Evolutionary conservation across 2,888 invertebrate species (phyloP).

Genomic region (Ellobium chinense): DNA sequence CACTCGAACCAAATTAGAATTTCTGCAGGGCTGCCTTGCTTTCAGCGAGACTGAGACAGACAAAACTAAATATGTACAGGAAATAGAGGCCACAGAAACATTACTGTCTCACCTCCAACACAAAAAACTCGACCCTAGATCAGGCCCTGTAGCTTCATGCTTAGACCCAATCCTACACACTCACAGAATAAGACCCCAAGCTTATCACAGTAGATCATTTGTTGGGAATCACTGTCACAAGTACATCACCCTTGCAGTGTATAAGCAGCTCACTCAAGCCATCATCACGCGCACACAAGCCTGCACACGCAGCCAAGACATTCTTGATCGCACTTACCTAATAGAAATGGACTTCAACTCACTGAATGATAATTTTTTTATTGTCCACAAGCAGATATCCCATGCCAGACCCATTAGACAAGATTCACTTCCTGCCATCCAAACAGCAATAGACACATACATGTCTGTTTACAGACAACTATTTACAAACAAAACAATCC

Average conservation of each 20-base stretch:
- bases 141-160: slow-evolving; percentile 13
- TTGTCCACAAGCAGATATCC: not conserved
- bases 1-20: not conserved
- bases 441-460: not conserved
- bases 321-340: not conserved
- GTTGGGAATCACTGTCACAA: slow-evolving; percentile 15
- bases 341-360: not conserved
- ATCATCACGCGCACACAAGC: not conserved
- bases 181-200: not conserved
- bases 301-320: not conserved
- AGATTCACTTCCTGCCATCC: not conserved
- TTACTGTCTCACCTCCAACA: too few species aligned
- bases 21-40: not conserved
- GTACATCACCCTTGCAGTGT: not conserved
- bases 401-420: not conserved
- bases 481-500: slow-evolving; percentile 13
- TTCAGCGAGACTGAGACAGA: not conserved
- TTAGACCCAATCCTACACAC: not conserved
- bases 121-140: not conserved
- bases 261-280: not conserved
- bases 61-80: not conserved
- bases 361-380: not conserved
- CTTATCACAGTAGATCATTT: slow-evolving; percentile 20
- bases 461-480: not conserved
- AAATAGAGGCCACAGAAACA: not conserved